Base-by-base conservation (phyloP, 2,113 vertebrate species). In the Erythrolamprus reginae region DNA sequence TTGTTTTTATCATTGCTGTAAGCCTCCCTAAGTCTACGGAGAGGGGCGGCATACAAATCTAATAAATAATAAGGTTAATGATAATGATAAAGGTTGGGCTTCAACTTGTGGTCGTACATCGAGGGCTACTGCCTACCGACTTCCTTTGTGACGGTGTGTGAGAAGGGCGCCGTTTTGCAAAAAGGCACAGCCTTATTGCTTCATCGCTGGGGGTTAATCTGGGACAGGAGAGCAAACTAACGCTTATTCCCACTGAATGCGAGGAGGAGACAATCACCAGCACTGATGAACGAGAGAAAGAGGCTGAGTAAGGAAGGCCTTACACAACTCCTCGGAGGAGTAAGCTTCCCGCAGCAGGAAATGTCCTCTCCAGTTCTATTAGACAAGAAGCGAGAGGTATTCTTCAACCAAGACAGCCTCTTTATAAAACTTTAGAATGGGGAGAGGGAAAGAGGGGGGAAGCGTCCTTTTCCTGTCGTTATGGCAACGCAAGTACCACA, bases 401-500 rank as follows among this genome's bases (percentile, higher is more conserved):
- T 58, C 86, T 86, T 85, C 26, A 86, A n/a, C 51, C 17, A 38
- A 86, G 85, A 61, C 42, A 88, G 56, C 23, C 91, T 93, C 95
- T 92, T 94, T 87, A 45, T 50, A 45, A 88, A 88, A 90, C 92
- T 93, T 65, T 1, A 53, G 65, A 3, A 58, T 89, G 94, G 90
- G 95, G 95, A 94, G 48, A 6, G 77, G 47, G 0, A n/a, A n/a
- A n/a, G n/a, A 47, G 38, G 3, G 47, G 56, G 26, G 23, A 13
- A 65, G 3, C 26, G 26, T 8, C 52, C n/a, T n/a, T n/a, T 52
- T 90, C 83, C 88, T 53, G 88, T 88, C 95, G 93, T 92, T 92
- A 96, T 92, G 94, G 94, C 93, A 96, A 95, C 88, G 58, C 51
- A 0, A 93, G 93, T 83, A 92, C 90, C 70, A 86, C 55, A 87